phyloP scores from a whole-genome alignment of 2,888 invertebrate genomes.

The Ectemnius lituratus region DNA sequence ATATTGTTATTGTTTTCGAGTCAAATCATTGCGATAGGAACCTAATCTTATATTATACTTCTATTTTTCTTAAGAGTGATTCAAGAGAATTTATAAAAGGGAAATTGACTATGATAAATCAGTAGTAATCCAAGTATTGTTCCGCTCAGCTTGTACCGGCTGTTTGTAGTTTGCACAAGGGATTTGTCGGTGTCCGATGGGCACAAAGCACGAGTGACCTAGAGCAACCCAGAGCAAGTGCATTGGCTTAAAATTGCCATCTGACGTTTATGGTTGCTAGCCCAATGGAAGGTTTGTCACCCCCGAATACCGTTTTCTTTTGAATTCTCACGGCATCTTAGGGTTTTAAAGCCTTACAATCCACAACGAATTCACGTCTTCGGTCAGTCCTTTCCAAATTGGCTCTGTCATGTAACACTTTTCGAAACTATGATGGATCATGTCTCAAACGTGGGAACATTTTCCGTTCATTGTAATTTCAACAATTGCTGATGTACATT shows the following conservation, averaged over 20 bases:
- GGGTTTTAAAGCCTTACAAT: neutral
- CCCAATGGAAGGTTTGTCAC: conserved; percentile 17
- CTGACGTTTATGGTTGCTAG: conserved; percentile 42
- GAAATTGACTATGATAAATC: neutral
- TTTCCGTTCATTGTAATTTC: too few relatives aligned
- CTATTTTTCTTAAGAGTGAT: neutral
- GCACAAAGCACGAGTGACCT: conserved; percentile 51
- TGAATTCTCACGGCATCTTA: conserved; percentile 5
- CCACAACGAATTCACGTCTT: conserved; percentile 10
- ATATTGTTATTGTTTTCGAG: neutral
- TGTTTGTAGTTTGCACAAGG: conserved; percentile 24
- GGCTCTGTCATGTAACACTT: neutral
- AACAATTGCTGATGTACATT: too few relatives aligned
- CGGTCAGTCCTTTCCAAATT: neutral
- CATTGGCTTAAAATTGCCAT: conserved; percentile 39
- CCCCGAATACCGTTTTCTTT: conserved; percentile 14
- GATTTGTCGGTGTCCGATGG: conserved; percentile 46
- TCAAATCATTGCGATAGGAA: neutral
- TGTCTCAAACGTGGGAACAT: too few relatives aligned
- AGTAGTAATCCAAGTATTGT: neutral
- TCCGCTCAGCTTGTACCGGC: neutral
- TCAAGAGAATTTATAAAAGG: neutral
- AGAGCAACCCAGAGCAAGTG: conserved; percentile 50
- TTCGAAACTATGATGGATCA: too few relatives aligned
- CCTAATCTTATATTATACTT: neutral